phyloP scores from a whole-genome alignment of 2,888 invertebrate species.

The Eupithecia insigniata region DNA sequence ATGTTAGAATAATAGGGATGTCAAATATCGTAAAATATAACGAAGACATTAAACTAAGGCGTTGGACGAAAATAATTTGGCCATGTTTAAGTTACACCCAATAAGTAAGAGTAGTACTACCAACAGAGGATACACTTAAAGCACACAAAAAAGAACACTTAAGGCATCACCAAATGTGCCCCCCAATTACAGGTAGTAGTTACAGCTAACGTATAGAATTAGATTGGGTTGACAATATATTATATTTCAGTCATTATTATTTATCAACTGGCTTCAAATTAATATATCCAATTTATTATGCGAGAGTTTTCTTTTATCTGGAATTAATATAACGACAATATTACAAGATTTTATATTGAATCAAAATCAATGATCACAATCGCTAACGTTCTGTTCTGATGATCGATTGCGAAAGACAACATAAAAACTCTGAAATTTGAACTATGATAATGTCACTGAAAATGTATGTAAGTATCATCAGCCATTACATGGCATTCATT shows the following conservation, averaged over 20 bases:
- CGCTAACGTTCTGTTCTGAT: neutral
- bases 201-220: no score
- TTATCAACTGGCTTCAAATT: neutral
- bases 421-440: neutral
- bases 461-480: no score
- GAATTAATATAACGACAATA: neutral
- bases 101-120: neutral
- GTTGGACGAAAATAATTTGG: neutral
- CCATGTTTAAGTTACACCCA: neutral
- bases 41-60: neutral
- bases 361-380: neutral
- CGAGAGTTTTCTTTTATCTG: no score
- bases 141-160: no score
- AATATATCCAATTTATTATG: neutral
- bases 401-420: neutral
- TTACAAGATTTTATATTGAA: neutral
- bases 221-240: no score
- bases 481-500: constrained; percentile 8
- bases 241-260: no score
- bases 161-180: no score
- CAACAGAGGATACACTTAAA: no score
- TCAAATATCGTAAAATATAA: neutral
- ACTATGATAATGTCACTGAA: neutral
- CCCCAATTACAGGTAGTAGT: no score
- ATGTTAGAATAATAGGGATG: neutral